Percentiles rank a stretch among this genome's conserved stretches.
Evolutionary conservation across 2,113 vertebrate genomes (phyloP).

Genomic region (Edolisoma coerulescens): DNA sequence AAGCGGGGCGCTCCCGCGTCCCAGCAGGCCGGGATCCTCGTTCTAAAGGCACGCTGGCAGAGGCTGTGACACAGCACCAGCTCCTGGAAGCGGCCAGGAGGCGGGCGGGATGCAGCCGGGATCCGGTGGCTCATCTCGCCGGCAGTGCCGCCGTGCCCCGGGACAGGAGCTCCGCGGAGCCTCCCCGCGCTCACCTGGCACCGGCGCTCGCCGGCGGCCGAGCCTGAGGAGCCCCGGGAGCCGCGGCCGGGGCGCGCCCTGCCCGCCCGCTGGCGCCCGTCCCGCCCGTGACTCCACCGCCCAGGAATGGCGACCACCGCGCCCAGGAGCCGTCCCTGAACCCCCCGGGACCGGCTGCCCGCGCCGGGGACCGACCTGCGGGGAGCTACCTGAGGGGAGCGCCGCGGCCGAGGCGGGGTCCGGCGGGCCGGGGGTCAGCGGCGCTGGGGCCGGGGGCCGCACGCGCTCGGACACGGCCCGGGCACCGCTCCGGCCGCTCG

Average conservation of each 20-base stretch:
- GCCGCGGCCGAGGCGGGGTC: too few relatives aligned
- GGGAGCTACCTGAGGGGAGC: too few relatives aligned
- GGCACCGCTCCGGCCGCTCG: neutral
- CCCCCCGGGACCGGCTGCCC: too few relatives aligned
- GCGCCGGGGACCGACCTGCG: too few relatives aligned
- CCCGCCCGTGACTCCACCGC: too few relatives aligned
- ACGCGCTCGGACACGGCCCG: neutral
- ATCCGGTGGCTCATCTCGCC: neutral
- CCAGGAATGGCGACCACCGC: too few relatives aligned
- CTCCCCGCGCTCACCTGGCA: slow-evolving; percentile 44
- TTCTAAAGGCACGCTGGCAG: neutral
- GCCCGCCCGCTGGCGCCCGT: too few relatives aligned
- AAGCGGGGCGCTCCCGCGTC: neutral
- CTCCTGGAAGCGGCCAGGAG: neutral
- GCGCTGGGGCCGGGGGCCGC: neutral
- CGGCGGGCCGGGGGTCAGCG: neutral
- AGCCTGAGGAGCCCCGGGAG: too few relatives aligned
- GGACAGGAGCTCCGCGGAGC: neutral
- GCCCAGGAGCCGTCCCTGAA: too few relatives aligned
- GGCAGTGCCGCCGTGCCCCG: too few relatives aligned
- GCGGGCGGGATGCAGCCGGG: neutral
- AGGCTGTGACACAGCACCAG: neutral
- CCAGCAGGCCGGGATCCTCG: neutral
- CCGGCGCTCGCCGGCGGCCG: neutral
- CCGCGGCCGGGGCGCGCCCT: too few relatives aligned